Conservation (phyloP, 1,140 invertebrate genomes). For the Cecropterus lyciades region DNA sequence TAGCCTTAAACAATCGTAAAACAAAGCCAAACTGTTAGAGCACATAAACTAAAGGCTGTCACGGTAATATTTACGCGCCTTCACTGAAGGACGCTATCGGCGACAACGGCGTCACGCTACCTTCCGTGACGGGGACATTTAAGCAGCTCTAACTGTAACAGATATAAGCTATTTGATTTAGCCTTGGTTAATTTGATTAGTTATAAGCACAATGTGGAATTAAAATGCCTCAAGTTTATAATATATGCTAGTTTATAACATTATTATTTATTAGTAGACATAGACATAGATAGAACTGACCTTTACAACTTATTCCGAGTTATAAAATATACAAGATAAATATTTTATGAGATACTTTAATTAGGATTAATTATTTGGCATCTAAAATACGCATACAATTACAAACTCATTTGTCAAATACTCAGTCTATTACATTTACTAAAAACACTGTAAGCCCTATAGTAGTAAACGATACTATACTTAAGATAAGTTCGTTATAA, state of each 20-base stretch:
- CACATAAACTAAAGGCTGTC: conserved; percentile 39
- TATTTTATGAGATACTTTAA: too few species aligned
- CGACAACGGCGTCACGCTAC: conserved; percentile 43
- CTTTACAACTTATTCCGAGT: too few species aligned
- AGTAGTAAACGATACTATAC: not conserved
- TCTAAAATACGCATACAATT: not conserved
- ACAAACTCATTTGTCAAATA: not conserved
- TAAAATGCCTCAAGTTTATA: not conserved
- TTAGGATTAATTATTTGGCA: too few species aligned
- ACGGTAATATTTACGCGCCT: conserved; percentile 45
- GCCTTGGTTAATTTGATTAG: conserved; percentile 24
- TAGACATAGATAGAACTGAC: too few species aligned
- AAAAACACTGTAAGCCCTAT: not conserved
- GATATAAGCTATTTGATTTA: conserved; percentile 33
- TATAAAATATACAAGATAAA: too few species aligned
- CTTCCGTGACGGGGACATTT: conserved; percentile 45
- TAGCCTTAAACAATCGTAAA: conserved; percentile 28
- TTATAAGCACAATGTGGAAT: not conserved
- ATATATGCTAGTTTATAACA: too few species aligned
- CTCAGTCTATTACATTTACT: not conserved
- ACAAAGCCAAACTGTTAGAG: conserved; percentile 12
- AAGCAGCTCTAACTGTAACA: conserved; percentile 46
- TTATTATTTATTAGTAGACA: too few species aligned
- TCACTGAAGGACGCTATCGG: conserved; percentile 47
- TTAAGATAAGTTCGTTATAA: not conserved